A percentile compares a stretch with the other conserved stretches of the same genome.
Conservation (phyloP, 1,140 invertebrate species). For the Drosophila tropicalis region DNA sequence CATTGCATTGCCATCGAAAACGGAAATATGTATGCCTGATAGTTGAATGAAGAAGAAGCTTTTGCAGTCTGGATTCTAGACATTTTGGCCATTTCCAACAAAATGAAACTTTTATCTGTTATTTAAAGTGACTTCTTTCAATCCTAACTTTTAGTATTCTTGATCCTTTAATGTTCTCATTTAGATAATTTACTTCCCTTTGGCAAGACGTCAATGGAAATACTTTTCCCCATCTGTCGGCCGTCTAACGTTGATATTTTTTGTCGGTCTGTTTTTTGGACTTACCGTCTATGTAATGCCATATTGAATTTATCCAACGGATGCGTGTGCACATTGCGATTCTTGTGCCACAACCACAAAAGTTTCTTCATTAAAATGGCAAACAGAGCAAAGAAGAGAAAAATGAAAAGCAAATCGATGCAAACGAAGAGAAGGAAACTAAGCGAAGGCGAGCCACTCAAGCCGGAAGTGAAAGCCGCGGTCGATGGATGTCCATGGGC, state of each 20-base stretch:
- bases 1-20: too few relatives aligned
- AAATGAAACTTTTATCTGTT: too few relatives aligned
- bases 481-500: slow-evolving; percentile 14
- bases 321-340: slow-evolving; percentile 79
- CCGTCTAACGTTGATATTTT: neutral
- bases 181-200: slow-evolving; percentile 6
- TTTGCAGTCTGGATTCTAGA: too few relatives aligned
- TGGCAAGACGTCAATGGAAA: neutral
- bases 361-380: slow-evolving; percentile 84
- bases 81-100: too few relatives aligned
- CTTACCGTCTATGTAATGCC: slow-evolving; percentile 75
- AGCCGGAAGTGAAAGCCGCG: slow-evolving; percentile 65
- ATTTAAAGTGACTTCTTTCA: too few relatives aligned
- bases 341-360: slow-evolving; percentile 82
- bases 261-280: slow-evolving; percentile 4
- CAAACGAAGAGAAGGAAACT: slow-evolving; percentile 80
- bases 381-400: slow-evolving; percentile 79
- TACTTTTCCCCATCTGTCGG: slow-evolving; percentile 17
- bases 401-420: slow-evolving; percentile 80
- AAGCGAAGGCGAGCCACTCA: slow-evolving; percentile 57
- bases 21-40: too few relatives aligned
- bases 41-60: too few relatives aligned
- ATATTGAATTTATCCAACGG: slow-evolving; percentile 81
- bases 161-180: neutral
- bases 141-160: neutral